Percentiles rank a stretch among this genome's conserved stretches.
phyloP scores from a whole-genome alignment of 1,140 invertebrate genomes.

The Plodia interpunctella region DNA sequence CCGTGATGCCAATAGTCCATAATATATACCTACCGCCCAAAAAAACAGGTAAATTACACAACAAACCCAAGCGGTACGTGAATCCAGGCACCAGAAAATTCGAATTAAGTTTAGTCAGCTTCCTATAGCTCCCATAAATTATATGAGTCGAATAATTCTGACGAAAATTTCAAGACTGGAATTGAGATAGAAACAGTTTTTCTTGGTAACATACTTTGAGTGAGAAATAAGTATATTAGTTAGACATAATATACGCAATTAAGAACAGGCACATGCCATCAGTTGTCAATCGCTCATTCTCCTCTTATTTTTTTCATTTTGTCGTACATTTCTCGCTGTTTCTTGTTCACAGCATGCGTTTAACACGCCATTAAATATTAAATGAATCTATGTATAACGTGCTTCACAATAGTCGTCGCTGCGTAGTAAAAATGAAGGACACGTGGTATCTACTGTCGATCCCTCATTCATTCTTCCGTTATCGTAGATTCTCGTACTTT shows the following conservation, averaged over 20 bases:
- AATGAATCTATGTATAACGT: too few relatives aligned
- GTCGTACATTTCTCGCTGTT: too few relatives aligned
- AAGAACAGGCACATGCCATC: too few relatives aligned
- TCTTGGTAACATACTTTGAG: too few relatives aligned
- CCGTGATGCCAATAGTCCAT: slow-evolving; percentile 30
- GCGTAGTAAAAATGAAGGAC: slow-evolving; percentile 9
- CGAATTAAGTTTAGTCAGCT: slow-evolving; percentile 46
- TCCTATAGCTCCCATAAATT: slow-evolving; percentile 28
- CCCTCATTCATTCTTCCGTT: slow-evolving; percentile 1
- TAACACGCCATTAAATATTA: too few relatives aligned
- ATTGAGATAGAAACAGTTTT: too few relatives aligned
- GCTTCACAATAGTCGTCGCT: too few relatives aligned
- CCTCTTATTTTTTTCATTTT: too few relatives aligned
- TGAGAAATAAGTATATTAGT: too few relatives aligned
- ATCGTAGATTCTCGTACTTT: background rate
- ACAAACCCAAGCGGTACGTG: slow-evolving; percentile 48
- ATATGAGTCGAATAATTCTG: slow-evolving; percentile 16
- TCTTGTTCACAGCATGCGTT: too few relatives aligned
- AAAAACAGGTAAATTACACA: slow-evolving; percentile 57
- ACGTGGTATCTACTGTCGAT: background rate
- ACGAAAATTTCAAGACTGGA: background rate
- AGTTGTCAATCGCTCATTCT: too few relatives aligned
- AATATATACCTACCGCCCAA: slow-evolving; percentile 44
- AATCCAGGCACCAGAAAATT: slow-evolving; percentile 53
- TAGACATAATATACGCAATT: too few relatives aligned